Percentiles rank a stretch among this genome's conserved stretches.
phyloP scores from a whole-genome alignment of 2,113 vertebrate genomes.

The Psophia crepitans region DNA sequence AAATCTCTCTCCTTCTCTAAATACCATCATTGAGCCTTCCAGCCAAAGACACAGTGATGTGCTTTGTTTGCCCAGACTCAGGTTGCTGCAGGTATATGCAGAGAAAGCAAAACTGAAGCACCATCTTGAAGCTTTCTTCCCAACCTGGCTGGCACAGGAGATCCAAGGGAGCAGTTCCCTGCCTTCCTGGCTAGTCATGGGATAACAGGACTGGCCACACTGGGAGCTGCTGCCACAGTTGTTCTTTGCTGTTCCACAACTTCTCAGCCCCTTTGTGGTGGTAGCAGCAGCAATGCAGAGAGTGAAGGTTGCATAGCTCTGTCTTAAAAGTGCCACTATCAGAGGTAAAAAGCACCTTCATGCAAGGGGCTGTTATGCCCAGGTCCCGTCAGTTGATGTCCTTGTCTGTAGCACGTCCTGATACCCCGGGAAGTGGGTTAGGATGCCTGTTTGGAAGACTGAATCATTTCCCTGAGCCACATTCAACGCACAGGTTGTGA shows the following conservation, averaged over 20 bases:
- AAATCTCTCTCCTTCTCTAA: not conserved
- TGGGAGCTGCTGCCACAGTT: not conserved
- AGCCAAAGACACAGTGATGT: not conserved
- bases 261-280: not conserved
- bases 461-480: not conserved
- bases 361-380: not conserved
- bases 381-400: fast-evolving
- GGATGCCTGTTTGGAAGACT: too few relatives aligned
- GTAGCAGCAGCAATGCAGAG: not conserved
- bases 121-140: not conserved
- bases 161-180: not conserved
- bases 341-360: not conserved
- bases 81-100: not conserved
- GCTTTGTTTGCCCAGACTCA: not conserved
- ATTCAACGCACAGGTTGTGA: fast-evolving
- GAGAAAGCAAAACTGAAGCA: not conserved
- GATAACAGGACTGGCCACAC: fast-evolving
- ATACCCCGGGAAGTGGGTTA: not conserved
- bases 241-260: not conserved
- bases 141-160: not conserved
- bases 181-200: not conserved
- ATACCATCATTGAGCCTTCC: not conserved
- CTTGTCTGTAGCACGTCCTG: fast-evolving
- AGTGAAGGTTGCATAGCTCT: not conserved
- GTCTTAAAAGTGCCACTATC: too few relatives aligned